A percentile compares a stretch with the other conserved stretches of the same genome.
Evolutionary conservation across 2,113 vertebrate genomes (phyloP).

Genomic region (Petrocephalus microphthalmus): DNA sequence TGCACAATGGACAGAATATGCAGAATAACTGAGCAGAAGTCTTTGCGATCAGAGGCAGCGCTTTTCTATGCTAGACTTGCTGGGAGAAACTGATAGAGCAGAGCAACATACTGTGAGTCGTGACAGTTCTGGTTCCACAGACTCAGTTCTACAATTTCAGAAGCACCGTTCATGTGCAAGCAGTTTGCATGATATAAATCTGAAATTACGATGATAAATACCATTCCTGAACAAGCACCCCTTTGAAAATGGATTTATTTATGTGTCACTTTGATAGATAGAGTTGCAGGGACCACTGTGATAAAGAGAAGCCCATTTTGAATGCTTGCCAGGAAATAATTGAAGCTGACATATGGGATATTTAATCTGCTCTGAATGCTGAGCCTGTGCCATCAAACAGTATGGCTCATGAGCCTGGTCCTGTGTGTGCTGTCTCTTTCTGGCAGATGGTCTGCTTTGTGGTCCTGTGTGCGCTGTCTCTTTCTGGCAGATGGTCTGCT

Average conservation of each 20-base stretch:
- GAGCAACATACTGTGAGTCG: neutral
- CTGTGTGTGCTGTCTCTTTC: neutral
- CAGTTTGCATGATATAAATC: neutral
- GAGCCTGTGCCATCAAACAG: neutral
- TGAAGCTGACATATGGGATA: neutral
- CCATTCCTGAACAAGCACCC: neutral
- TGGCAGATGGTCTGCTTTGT: neutral
- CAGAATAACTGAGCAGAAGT: neutral
- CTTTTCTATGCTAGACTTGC: no score
- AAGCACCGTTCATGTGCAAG: neutral
- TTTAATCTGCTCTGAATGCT: neutral
- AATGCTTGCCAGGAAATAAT: neutral
- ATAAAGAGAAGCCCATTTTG: neutral
- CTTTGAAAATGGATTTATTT: neutral
- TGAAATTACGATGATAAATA: neutral
- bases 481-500: no score
- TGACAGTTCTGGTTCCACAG: neutral
- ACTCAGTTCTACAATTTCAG: neutral
- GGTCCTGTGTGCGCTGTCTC: no score
- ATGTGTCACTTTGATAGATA: neutral
- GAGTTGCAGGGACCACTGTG: neutral
- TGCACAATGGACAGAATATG: neutral
- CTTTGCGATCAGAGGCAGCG: neutral
- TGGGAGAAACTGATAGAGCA: neutral
- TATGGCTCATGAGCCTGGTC: neutral